These are phyloP conservation scores for Columba janthina DNA, from an alignment of 2,113 vertebrate species.

Conservation along the genomic window DNA sequence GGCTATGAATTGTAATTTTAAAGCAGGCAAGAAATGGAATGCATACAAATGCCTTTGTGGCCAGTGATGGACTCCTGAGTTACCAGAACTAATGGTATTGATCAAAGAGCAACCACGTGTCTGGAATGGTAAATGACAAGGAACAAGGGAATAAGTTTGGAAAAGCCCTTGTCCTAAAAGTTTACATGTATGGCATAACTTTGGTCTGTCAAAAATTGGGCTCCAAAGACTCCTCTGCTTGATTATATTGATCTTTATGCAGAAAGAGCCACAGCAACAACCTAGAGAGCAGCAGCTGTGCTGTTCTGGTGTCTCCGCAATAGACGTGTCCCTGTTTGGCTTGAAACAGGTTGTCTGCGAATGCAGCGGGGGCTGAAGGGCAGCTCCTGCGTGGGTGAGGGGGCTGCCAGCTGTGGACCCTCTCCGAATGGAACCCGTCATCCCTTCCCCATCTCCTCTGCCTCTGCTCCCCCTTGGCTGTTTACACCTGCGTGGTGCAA, in stretches of 20 bases:
- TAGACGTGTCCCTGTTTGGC: neutral
- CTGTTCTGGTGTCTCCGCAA: neutral
- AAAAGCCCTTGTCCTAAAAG: neutral
- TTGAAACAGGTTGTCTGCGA: neutral
- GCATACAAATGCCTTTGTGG: slow-evolving; percentile 69
- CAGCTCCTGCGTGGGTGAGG: neutral
- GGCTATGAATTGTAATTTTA: slow-evolving; percentile 67
- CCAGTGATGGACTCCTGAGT: slow-evolving; percentile 66
- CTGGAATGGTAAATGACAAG: slow-evolving; percentile 67
- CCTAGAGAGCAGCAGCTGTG: neutral
- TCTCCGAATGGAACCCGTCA: neutral
- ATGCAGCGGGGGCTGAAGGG: neutral
- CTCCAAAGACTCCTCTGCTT: neutral
- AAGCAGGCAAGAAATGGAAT: slow-evolving; percentile 63
- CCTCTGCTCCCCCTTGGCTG: neutral
- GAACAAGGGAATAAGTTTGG: neutral
- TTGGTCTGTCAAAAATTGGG: neutral
- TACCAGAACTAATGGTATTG: slow-evolving; percentile 59
- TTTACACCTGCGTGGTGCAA: neutral
- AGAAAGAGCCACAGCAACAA: neutral
- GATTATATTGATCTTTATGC: neutral
- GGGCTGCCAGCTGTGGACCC: neutral
- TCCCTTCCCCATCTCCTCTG: neutral
- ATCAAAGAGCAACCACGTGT: slow-evolving; percentile 62
- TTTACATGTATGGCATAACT: neutral